Evolutionary conservation across 2,113 vertebrate genomes (phyloP), one percentile per base, ranked within the genome.

Genomic region (Hippocampus guttulatus): DNA sequence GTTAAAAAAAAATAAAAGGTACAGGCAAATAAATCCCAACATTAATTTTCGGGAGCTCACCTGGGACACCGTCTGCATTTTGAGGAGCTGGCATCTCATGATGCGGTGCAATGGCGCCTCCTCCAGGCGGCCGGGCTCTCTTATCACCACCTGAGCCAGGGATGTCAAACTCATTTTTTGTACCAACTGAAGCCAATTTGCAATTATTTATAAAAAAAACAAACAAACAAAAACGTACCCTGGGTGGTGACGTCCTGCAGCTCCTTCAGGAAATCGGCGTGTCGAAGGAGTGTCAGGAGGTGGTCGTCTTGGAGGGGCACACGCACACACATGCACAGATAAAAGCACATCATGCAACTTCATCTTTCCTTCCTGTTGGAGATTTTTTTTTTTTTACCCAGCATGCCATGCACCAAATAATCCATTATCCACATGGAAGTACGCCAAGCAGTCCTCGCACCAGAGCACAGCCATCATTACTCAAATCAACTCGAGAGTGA

Each of bases 261-360:
- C 84, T 97, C 95, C 79, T 92, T 94, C 79, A 99, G 85, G 70
- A 99, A 91, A 80, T 95, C 96, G 68, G 91, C 94, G 76, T 94
- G 96, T 23, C 95, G 93, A 66, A 98, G 95, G 72, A 98, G 92
- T 23, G 94, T 93, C 77, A 95, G 92, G 61, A 99, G 94, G 68
- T 95, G 88, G 78, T 96, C 94, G 82, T 98, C 97, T 99, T 91
- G 33, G 85, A 64, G 14, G 43, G 7, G 51, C 43, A 68, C 1
- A 68, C 20, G 79, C 51, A 69, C n/a, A 67, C 25, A 57, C 10
- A 60, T 18, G 21, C 14, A 70, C 47, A 66, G 12, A 33, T 30
- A 30, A 30, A 25, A 60, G 25, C 5, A 27, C 58, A 20, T 33
- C 16, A 6, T 80, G 84, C 79, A 84, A 87, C 76, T 61, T 18